Evolutionary conservation across 2,888 invertebrate genomes (phyloP).

Genomic region (Melieria picta): DNA sequence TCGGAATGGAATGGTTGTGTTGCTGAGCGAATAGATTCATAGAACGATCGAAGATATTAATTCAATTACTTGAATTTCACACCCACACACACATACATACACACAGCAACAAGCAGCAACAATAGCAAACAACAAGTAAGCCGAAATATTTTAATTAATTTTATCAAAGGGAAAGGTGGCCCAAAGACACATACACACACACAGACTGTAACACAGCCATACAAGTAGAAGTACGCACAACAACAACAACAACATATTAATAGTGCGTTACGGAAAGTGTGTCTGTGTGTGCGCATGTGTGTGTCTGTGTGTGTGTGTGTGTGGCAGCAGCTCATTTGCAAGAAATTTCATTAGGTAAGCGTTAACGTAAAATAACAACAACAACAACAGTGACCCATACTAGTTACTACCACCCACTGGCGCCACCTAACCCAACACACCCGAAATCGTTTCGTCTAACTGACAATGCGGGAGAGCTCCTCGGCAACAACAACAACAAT

Average conservation of each 20-base stretch:
- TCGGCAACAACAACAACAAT: conserved; percentile 16
- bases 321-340: conserved; percentile 25
- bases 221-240: no score
- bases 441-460: conserved; percentile 9
- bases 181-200: conserved; percentile 15
- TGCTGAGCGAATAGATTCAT: neutral
- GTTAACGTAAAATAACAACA: conserved; percentile 17
- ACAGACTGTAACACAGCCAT: neutral
- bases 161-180: neutral
- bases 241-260: neutral
- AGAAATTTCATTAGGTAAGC: conserved; percentile 31
- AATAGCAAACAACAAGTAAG: no score
- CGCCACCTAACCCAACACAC: neutral
- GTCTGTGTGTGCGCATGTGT: no score
- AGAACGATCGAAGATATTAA: conserved; percentile 1
- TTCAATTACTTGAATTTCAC: neutral
- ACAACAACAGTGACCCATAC: conserved; percentile 13
- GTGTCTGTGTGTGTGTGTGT: neutral
- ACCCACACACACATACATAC: no score
- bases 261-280: no score
- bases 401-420: neutral
- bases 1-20: no score
- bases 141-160: conserved; percentile 2
- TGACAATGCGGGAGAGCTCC: neutral
- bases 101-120: no score